Base-by-base conservation (phyloP, 2,888 invertebrate genomes). In the Schrankia costaestrigalis region DNA sequence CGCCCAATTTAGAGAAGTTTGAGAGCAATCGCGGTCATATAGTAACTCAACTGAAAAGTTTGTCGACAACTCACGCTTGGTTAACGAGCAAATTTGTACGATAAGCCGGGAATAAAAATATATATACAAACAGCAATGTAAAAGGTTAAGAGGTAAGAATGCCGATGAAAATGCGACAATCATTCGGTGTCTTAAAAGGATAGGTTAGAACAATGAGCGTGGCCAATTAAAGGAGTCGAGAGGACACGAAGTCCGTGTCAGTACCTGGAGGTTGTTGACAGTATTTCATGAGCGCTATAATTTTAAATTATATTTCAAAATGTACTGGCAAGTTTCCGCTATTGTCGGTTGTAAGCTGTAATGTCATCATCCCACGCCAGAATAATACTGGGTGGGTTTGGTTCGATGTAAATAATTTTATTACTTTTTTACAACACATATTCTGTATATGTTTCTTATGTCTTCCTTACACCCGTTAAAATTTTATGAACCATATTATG, bases 201-300 rank as follows among this genome's bases (percentile, higher is more conserved):
- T 57, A 60, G 55, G 56, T 57, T 59, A 64, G 58, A 71, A 76
- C 75, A 73, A 73, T 71, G 63, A 70, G 56, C 63, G 67, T 61
- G 54, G 69, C 76, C 78, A 82, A 83, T 81, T 82, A 82, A 71
- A 72, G 61, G 62, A 64, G 63, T 56, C 66, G 63, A 65, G 66
- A 56, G 56, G 63, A 76, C 77, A 82, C 74, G 77, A 75, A 71
- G 58, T 74, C 69, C 69, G 65, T 74, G 75, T 76, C 66, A 61
- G 51, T 56, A 62, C 57, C 57, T 65, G 60, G 61, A 56, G 56
- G 55, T 53, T 57, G 69, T 65, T 71, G 77, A 78, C 71, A 69
- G 51, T 68, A 67, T 64, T 70, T 69, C 66, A 71, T 67, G 66
- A 62, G 54, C 54, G 62, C 71, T 65, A 78, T 78, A 72, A 78